A percentile compares a stretch with the other conserved stretches of the same genome.
Conservation (phyloP, 2,797 vertebrate species). For the Danio aesculapii region DNA sequence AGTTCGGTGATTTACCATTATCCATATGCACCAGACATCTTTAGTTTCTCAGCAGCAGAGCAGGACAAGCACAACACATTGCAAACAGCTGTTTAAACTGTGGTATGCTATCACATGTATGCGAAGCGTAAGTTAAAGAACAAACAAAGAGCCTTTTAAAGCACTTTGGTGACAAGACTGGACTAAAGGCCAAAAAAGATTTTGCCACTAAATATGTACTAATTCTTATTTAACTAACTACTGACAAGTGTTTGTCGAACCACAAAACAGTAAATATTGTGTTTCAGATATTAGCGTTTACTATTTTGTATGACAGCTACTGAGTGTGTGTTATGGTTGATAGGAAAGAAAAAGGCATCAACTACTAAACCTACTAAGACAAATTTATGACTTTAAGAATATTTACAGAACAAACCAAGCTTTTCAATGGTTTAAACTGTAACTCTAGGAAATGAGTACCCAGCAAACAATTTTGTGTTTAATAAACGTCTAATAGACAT, state of each 20-base stretch:
- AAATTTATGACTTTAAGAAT: background rate
- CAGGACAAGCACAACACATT: constrained; percentile 51
- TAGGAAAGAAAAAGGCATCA: background rate
- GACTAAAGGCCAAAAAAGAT: background rate
- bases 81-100: constrained; percentile 58
- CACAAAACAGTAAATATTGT: background rate
- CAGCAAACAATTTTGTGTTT: too few relatives aligned
- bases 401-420: background rate
- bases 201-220: constrained; percentile 9
- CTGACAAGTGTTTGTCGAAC: background rate
- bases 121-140: constrained; percentile 23
- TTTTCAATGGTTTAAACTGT: background rate
- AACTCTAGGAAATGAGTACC: background rate
- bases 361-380: background rate
- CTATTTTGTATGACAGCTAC: background rate
- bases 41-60: constrained; percentile 37
- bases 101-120: constrained; percentile 41
- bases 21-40: constrained; percentile 39
- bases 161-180: constrained; percentile 3
- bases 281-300: background rate
- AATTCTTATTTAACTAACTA: constrained; percentile 5
- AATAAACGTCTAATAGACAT: too few relatives aligned
- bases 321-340: background rate
- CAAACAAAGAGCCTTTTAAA: constrained; percentile 49
- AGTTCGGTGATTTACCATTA: constrained; percentile 40